These are phyloP conservation scores for Leptinotarsa haldemani DNA, from an alignment of 2,888 invertebrate genomes.

Conservation along the genomic window DNA sequence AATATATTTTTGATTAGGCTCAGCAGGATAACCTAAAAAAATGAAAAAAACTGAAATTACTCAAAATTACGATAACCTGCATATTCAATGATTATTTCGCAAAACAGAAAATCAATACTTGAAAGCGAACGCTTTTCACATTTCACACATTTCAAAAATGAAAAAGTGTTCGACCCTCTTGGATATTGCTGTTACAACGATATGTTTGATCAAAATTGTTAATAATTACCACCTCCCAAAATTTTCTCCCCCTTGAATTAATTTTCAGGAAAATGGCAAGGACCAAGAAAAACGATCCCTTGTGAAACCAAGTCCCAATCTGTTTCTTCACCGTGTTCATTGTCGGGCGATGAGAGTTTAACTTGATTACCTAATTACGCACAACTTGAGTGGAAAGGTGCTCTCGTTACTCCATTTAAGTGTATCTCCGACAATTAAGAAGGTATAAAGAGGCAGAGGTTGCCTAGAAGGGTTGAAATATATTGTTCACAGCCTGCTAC, in stretches of 20 bases:
- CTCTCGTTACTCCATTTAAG: constrained; percentile 28
- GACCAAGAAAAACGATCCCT: constrained; percentile 9
- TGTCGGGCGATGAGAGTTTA: constrained; percentile 19
- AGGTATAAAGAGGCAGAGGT: constrained; percentile 19
- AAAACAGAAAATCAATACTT: no score
- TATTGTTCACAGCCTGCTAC: background rate
- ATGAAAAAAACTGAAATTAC: no score
- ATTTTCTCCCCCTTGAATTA: background rate
- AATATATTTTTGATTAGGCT: no score
- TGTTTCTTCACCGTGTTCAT: constrained; percentile 22
- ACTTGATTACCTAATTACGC: constrained; percentile 24
- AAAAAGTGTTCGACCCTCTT: no score
- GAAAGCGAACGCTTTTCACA: no score
- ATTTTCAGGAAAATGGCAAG: background rate
- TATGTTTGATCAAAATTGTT: background rate
- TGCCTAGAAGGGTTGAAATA: constrained; percentile 19
- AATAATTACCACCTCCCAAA: background rate
- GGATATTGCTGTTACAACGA: no score
- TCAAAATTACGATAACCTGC: no score
- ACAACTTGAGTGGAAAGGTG: constrained; percentile 19
- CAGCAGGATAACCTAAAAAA: no score
- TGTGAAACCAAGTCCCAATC: constrained; percentile 23
- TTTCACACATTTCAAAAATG: no score
- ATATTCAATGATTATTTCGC: no score
- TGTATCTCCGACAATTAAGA: constrained; percentile 36